Base-by-base conservation (phyloP, 2,113 vertebrate genomes). In the Aythya baeri region DNA sequence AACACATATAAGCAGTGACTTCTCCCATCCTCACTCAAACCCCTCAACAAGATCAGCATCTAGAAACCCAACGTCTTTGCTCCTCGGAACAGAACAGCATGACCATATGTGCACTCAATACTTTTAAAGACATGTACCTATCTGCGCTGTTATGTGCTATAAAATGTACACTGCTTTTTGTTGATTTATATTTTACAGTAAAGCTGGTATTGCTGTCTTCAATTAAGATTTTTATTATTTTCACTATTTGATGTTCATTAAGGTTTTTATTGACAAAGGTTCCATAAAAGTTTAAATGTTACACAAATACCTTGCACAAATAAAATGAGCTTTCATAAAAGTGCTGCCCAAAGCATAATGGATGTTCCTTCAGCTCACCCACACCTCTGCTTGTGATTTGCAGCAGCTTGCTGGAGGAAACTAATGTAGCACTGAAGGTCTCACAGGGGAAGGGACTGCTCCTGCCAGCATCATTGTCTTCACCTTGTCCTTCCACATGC, bases 221-320 rank as follows among this genome's bases (percentile, higher is more conserved):
- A 86, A 41, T 86, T 78, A 77, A 78, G n/a, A 74, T 59, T 94
- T 86, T 80, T 91, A 88, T 83, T 76, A 65, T 94, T 93, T 92
- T 77, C 58, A 66, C 29, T 44, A 27, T 81, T 44, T 86, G 68
- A 70, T 38, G 38, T 49, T 93, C 68, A 83, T 83, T 90, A 83
- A 80, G 59, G 34, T 25, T 87, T 91, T 93, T 71, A 78, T 29
- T 84, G 70, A 73, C 57, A 54, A 84, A 7, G 38, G 18, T 67
- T 72, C 63, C 65, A 32, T 38, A 22, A 21, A 84, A 81, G 55
- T 78, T 82, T 81, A 11, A 62, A 66, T 43, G 66, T 84, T 74
- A 81, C 46, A 50, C 44, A 44, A 66, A 77, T 27, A 34, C 23
- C 34, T 84, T 32, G 22, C n/a, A 38, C 32, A 70, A 73, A 89